Conservation (phyloP, 2,888 invertebrate genomes). For the Lamproptera curius region DNA sequence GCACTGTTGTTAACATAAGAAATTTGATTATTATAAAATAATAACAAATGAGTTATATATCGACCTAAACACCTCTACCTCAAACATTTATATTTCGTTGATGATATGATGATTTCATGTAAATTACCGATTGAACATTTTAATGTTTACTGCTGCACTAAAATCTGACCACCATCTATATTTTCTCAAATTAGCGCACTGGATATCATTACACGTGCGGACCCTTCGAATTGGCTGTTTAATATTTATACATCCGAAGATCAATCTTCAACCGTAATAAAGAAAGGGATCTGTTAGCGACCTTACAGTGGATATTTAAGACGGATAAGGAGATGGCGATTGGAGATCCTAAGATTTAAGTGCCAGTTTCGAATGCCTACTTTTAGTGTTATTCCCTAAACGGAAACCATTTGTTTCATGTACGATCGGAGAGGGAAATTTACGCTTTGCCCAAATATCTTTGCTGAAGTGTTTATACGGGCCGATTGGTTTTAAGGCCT, state of each 20-base stretch:
- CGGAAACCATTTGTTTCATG: constrained; percentile 73
- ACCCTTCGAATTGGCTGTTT: constrained; percentile 15
- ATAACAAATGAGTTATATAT: too few species aligned
- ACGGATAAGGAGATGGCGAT: constrained; percentile 67
- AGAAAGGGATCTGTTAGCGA: constrained; percentile 49
- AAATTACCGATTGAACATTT: too few species aligned
- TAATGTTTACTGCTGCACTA: background rate
- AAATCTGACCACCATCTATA: background rate
- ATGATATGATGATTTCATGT: too few species aligned
- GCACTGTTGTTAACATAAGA: too few species aligned
- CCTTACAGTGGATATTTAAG: constrained; percentile 51
- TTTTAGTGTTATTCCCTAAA: constrained; percentile 76
- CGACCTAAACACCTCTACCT: too few species aligned
- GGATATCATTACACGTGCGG: background rate
- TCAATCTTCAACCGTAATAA: constrained; percentile 53
- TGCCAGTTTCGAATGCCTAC: constrained; percentile 76
- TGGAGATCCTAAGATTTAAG: constrained; percentile 74
- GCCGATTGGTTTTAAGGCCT: constrained; percentile 28
- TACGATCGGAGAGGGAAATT: constrained; percentile 61
- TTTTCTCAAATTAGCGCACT: background rate
- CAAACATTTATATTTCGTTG: too few species aligned
- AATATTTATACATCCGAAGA: constrained; percentile 38
- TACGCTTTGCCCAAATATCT: constrained; percentile 47
- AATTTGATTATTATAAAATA: too few species aligned
- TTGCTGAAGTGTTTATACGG: constrained; percentile 48